Evolutionary conservation across 2,113 vertebrate species (phyloP).

Genomic region (Perccottus glenii): DNA sequence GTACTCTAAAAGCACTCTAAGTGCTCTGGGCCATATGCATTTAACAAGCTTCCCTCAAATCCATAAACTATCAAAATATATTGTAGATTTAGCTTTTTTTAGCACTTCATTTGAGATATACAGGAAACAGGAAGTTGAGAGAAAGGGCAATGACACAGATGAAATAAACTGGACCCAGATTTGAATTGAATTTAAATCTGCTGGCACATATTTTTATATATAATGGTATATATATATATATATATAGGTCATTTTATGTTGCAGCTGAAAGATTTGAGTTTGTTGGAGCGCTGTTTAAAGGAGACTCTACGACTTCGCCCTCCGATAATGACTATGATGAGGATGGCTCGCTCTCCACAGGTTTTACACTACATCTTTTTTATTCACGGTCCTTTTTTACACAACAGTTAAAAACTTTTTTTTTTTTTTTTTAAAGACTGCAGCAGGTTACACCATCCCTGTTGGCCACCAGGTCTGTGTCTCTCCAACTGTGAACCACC

Average conservation of each 20-base stretch:
- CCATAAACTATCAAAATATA: no score
- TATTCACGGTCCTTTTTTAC: no score
- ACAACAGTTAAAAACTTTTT: background rate
- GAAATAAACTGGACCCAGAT: no score
- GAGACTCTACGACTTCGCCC: conserved; percentile 94
- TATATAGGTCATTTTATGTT: conserved; percentile 11
- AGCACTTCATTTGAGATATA: no score
- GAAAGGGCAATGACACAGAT: no score
- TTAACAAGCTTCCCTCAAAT: no score
- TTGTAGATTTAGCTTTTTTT: no score
- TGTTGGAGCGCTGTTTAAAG: conserved; percentile 93
- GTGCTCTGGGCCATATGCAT: no score
- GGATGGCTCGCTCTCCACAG: conserved; percentile 91
- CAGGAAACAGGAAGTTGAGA: no score
- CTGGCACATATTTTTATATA: background rate
- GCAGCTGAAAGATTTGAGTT: conserved; percentile 88
- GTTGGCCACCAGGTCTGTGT: conserved; percentile 97
- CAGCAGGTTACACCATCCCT: conserved; percentile 90
- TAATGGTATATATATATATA: background rate
- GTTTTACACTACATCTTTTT: conserved; percentile 62
- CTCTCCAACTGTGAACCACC: conserved; percentile 96
- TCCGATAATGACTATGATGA: conserved; percentile 99
- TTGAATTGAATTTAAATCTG: no score
- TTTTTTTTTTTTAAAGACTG: conserved; percentile 75
- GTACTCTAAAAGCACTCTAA: no score